These are phyloP conservation scores for Lepidotrigona ventralis DNA, from an alignment of 1,140 invertebrate genomes.

Conservation along the genomic window DNA sequence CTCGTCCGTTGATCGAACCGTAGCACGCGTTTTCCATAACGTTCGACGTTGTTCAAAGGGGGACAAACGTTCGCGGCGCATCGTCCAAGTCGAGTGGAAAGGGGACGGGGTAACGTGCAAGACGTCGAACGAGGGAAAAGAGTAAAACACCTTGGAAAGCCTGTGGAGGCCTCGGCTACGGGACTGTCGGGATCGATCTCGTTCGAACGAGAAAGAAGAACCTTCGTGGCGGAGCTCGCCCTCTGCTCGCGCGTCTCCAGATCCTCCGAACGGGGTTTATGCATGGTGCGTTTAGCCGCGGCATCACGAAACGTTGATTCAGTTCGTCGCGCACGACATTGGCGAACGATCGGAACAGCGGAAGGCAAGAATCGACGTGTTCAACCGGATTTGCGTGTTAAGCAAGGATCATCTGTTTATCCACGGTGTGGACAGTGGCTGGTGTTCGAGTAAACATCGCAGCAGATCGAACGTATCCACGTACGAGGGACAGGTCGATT, in stretches of 20 bases:
- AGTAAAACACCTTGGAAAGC: not conserved
- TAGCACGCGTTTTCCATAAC: not conserved
- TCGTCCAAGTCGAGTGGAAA: not conserved
- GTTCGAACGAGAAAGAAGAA: not conserved
- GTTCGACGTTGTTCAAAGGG: constrained; percentile 18
- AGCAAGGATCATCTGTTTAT: constrained; percentile 13
- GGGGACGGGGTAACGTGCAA: not conserved
- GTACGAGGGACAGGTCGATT: not conserved
- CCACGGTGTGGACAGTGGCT: not conserved
- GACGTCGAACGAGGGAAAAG: constrained; percentile 4
- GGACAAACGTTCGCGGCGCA: constrained; percentile 3
- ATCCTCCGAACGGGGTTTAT: too few relatives aligned
- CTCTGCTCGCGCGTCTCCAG: not conserved
- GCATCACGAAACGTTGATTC: not conserved
- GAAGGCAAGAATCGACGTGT: not conserved
- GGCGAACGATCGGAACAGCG: constrained; percentile 1
- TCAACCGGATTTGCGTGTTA: constrained; percentile 5
- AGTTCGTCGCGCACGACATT: not conserved
- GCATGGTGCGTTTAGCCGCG: not conserved
- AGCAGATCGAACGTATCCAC: constrained; percentile 1
- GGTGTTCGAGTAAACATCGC: constrained; percentile 13
- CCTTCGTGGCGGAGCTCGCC: not conserved
- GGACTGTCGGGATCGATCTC: constrained; percentile 4
- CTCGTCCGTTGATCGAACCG: not conserved
- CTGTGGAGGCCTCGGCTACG: not conserved